A percentile compares a stretch with the other conserved stretches of the same genome.
phyloP scores from a whole-genome alignment of 2,888 invertebrate genomes.

The Acronicta aceris region DNA sequence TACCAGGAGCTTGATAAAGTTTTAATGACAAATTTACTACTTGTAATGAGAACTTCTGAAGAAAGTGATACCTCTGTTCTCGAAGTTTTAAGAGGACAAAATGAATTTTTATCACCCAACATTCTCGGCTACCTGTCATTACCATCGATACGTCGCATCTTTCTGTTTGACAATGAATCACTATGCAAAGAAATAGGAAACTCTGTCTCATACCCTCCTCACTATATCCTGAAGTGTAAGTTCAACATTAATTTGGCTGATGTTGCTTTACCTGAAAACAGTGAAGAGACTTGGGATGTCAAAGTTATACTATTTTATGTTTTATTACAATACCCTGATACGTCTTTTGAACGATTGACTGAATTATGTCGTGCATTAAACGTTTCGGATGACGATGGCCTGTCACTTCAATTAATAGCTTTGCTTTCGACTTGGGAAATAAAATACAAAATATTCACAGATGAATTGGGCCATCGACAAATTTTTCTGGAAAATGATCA shows the following conservation, averaged over 20 bases:
- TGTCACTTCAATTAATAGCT: conserved; percentile 81
- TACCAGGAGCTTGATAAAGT: conserved; percentile 80
- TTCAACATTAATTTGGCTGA: conserved; percentile 83
- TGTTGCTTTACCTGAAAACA: conserved; percentile 79
- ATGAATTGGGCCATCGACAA: conserved; percentile 73
- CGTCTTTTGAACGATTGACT: conserved; percentile 69
- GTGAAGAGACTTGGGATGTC: conserved; percentile 85
- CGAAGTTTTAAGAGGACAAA: conserved; percentile 75
- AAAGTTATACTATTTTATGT: conserved; percentile 83
- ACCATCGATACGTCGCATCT: conserved; percentile 71
- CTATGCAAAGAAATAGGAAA: conserved; percentile 67
- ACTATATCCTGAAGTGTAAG: conserved; percentile 79
- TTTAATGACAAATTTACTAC: conserved; percentile 74
- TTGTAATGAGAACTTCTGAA: conserved; percentile 68
- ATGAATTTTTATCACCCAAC: conserved; percentile 72
- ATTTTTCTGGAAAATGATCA: conserved; percentile 73
- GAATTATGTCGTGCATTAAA: conserved; percentile 80
- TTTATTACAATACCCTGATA: conserved; percentile 76
- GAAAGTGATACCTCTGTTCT: conserved; percentile 69
- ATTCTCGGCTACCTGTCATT: conserved; percentile 72
- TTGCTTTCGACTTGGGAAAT: conserved; percentile 81
- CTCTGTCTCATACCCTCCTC: conserved; percentile 75
- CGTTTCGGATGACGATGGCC: conserved; percentile 77
- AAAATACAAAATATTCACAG: conserved; percentile 74
- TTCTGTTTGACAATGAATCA: conserved; percentile 65